Percentiles rank a stretch among this genome's conserved stretches.
These are phyloP conservation scores for Nomada fucata DNA, from an alignment of 2,888 invertebrate genomes.

Conservation along the genomic window DNA sequence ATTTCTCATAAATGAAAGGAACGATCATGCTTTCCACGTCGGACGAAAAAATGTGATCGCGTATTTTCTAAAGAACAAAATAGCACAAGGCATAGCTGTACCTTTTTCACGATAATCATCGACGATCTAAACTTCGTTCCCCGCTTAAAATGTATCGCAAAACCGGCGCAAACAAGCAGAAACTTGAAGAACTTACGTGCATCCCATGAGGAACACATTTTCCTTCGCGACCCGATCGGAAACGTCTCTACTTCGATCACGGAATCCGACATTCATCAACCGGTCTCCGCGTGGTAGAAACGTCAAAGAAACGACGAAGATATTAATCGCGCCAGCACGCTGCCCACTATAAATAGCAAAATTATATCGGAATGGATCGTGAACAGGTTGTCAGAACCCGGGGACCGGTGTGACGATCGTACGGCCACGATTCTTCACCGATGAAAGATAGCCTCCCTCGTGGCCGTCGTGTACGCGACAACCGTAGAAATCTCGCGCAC, in stretches of 20 bases:
- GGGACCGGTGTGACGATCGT: conserved; percentile 69
- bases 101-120: neutral
- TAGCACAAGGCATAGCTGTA: neutral
- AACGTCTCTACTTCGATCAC: conserved; percentile 60
- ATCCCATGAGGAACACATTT: conserved; percentile 25
- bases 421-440: conserved; percentile 52
- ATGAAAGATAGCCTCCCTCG: conserved; percentile 66
- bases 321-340: conserved; percentile 76
- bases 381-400: conserved; percentile 78
- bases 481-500: conserved; percentile 48
- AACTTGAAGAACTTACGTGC: conserved; percentile 12
- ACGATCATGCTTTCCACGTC: neutral
- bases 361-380: conserved; percentile 74
- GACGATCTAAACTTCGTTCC: neutral
- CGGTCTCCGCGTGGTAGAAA: conserved; percentile 39
- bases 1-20: neutral
- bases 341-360: conserved; percentile 80
- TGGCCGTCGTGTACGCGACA: conserved; percentile 32
- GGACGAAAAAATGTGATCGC: neutral
- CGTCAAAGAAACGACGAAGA: conserved; percentile 57
- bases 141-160: neutral
- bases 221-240: conserved; percentile 30
- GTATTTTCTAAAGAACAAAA: neutral
- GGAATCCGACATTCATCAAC: conserved; percentile 59
- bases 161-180: neutral